Base-by-base conservation (phyloP, 1,140 invertebrate species). In the Patella vulgata region DNA sequence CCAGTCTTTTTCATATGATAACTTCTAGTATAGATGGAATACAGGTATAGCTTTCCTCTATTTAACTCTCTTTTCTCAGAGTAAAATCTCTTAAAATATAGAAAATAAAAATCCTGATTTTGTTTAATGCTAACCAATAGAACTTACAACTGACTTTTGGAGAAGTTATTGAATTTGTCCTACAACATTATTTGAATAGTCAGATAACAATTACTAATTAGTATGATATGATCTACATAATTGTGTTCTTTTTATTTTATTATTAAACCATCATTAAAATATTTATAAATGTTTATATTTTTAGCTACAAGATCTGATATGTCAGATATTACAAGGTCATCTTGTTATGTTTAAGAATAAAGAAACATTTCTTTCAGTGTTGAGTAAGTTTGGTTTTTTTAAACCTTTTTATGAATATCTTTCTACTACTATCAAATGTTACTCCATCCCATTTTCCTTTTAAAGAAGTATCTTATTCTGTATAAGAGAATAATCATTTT, bases 251-350 rank as follows among this genome's bases (percentile, higher is more conserved):
- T 36, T 8, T 14, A 25, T 21, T 42, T 27, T 60, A 17, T 36
- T 27, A 12, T 23, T 58, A 14, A 23, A 3, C 12, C 17, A 88
- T 95, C 62, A 91, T 97, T 52, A 89, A 97, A 53, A 95, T 97
- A 85, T 90, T 93, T 1, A 87, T 87, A 70, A 95, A 97, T 85
- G 79, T 79, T 56, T 60, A 30, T 48, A 5, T 33, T 74, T 70
- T 28, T 75, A 85, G 79, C 84, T 97, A 30, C 93, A 96, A 78
- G 92, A 94, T 71, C 85, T 97, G 48, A 89, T 97, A 47, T 96
- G 93, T 85, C 89, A 92, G 73, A 92, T 97, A 68, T 87, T 97
- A 69, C 94, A 96, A 84, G 94, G 94, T 46, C 91, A 92, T 59
- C 77, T 88, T 27, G 73, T 83, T 28, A 85, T 88, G 80, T 86